Evolutionary conservation across 2,888 invertebrate genomes (phyloP).

Genomic region (Mesochorus sp.): DNA sequence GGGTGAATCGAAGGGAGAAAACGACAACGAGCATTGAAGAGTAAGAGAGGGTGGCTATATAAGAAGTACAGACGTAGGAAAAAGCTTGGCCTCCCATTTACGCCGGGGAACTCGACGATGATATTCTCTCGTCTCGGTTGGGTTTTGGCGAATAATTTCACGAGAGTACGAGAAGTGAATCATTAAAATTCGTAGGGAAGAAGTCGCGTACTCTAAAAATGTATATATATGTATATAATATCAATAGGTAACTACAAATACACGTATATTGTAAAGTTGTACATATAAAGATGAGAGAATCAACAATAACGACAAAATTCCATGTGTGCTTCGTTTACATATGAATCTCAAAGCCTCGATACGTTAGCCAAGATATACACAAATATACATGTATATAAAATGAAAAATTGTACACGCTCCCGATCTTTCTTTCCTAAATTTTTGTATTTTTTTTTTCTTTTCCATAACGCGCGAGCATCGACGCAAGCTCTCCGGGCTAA

Average conservation of each 20-base stretch:
- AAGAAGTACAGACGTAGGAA: constrained; percentile 66
- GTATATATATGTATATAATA: not conserved
- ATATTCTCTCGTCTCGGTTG: constrained; percentile 30
- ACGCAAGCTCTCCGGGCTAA: constrained; percentile 32
- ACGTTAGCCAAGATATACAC: constrained; percentile 9
- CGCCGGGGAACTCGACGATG: constrained; percentile 34
- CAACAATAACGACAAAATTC: constrained; percentile 30
- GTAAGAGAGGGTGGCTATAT: constrained; percentile 47
- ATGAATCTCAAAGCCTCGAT: constrained; percentile 11
- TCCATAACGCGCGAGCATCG: constrained; percentile 59
- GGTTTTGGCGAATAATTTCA: constrained; percentile 22
- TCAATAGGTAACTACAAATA: not conserved
- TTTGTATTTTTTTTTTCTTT: constrained; percentile 14
- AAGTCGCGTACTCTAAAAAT: not conserved
- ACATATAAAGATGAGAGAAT: constrained; percentile 18
- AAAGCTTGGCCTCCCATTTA: constrained; percentile 56
- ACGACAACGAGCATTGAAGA: constrained; percentile 65
- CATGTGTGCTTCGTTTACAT: not conserved
- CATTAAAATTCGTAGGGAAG: constrained; percentile 24
- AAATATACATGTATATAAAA: constrained; percentile 13
- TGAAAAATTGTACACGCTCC: constrained; percentile 17
- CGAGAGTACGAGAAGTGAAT: constrained; percentile 26
- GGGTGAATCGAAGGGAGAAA: constrained; percentile 64
- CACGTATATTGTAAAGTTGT: not conserved
- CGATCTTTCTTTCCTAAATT: constrained; percentile 10